A percentile compares a stretch with the other conserved stretches of the same genome.
phyloP scores from a whole-genome alignment of 2,113 vertebrate species.

The Anthoscopus minutus region DNA sequence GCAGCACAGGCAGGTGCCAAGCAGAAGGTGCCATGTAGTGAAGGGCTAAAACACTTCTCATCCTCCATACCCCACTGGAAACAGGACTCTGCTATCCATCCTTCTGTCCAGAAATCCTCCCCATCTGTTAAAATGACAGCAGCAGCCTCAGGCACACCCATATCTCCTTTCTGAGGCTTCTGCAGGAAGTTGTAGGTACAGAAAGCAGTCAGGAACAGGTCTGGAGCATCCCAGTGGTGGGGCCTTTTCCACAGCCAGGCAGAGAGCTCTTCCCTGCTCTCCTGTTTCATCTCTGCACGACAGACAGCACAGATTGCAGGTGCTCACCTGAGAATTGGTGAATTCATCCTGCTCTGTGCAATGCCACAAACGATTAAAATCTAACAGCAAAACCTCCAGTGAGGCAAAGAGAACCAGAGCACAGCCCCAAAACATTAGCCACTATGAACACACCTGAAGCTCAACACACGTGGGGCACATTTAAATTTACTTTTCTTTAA shows the following conservation, averaged over 20 bases:
- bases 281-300: neutral
- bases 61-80: neutral
- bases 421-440: neutral
- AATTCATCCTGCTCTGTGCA: neutral
- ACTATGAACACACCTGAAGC: neutral
- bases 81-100: neutral
- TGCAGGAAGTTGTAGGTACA: accelerated
- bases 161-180: neutral
- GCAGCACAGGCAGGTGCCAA: accelerated
- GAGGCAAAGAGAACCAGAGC: neutral
- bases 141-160: neutral
- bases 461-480: neutral
- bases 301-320: neutral
- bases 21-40: accelerated
- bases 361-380: neutral
- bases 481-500: neutral
- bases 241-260: neutral
- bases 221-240: neutral
- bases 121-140: neutral
- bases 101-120: neutral
- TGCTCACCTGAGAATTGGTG: neutral
- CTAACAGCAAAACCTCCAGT: neutral
- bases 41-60: neutral
- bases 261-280: neutral
- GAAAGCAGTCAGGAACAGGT: neutral